These are phyloP conservation scores for Sphaerophoria taeniata DNA, from an alignment of 2,888 invertebrate species.

Conservation along the genomic window DNA sequence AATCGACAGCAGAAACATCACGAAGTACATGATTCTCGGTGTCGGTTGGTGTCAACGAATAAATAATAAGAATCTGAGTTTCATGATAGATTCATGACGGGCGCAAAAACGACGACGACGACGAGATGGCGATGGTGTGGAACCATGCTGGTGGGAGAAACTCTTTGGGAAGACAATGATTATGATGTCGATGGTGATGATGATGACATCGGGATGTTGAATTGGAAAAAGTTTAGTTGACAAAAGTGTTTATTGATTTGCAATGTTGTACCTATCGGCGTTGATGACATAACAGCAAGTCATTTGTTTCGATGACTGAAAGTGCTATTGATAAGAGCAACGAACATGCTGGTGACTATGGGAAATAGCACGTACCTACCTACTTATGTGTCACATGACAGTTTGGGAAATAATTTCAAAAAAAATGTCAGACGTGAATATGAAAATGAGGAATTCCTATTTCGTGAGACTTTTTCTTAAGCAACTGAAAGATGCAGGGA, in stretches of 20 bases:
- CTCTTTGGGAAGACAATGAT: conserved; percentile 15
- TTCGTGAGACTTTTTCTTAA: too few species aligned
- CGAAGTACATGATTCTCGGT: conserved; percentile 70
- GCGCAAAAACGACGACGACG: conserved; percentile 34
- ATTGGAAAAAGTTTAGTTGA: conserved; percentile 66
- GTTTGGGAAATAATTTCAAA: too few species aligned
- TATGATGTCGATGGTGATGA: conserved; percentile 26
- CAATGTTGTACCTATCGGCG: conserved; percentile 10
- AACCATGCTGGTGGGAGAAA: conserved; percentile 13
- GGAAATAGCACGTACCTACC: too few species aligned
- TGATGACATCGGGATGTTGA: conserved; percentile 58
- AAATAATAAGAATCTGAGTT: conserved; percentile 65
- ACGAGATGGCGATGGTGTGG: not conserved
- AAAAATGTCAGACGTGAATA: too few species aligned
- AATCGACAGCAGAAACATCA: conserved; percentile 49
- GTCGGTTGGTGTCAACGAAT: conserved; percentile 48
- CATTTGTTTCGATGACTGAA: conserved; percentile 69
- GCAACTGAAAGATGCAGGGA: too few species aligned
- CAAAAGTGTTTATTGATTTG: conserved; percentile 69
- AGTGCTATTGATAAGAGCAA: conserved; percentile 59
- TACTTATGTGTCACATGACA: too few species aligned
- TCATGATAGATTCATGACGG: conserved; percentile 68
- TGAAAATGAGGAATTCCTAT: too few species aligned
- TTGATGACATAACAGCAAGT: conserved; percentile 42
- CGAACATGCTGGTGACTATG: not conserved